phyloP scores from a whole-genome alignment of 2,888 invertebrate genomes.

The Nymphalis polychloros region DNA sequence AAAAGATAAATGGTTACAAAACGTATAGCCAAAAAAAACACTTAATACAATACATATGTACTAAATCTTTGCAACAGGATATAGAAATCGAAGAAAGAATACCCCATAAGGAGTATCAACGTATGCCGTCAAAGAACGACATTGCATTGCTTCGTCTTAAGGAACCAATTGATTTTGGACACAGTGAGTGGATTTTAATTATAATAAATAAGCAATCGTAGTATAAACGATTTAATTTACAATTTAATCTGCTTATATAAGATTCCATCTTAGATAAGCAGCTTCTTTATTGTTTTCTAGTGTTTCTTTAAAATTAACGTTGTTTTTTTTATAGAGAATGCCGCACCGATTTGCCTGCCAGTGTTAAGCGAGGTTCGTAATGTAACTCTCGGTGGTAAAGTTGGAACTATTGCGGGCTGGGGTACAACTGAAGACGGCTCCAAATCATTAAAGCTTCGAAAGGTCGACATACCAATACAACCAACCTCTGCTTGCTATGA shows the following conservation, averaged over 20 bases:
- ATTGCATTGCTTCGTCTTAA: background rate
- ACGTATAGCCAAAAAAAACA: background rate
- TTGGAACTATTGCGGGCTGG: background rate
- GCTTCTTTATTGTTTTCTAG: background rate
- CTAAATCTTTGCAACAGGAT: background rate
- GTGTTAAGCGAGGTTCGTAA: background rate
- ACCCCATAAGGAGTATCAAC: background rate
- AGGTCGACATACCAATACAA: background rate
- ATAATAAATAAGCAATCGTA: background rate
- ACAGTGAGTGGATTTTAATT: background rate
- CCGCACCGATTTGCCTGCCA: background rate
- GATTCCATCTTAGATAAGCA: background rate
- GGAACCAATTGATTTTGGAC: background rate
- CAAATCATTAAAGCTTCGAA: background rate
- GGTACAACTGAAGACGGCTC: background rate
- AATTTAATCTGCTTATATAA: background rate
- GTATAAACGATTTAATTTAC: background rate
- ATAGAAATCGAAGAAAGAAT: background rate
- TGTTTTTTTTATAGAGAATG: background rate
- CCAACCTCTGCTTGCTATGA: background rate
- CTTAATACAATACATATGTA: background rate
- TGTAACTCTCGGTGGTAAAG: background rate
- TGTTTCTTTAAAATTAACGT: background rate
- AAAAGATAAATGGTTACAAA: background rate
- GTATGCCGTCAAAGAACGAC: background rate